Percentiles rank a stretch among this genome's conserved stretches.
Evolutionary conservation across 2,113 vertebrate species (phyloP).

Genomic region (Passer domesticus): DNA sequence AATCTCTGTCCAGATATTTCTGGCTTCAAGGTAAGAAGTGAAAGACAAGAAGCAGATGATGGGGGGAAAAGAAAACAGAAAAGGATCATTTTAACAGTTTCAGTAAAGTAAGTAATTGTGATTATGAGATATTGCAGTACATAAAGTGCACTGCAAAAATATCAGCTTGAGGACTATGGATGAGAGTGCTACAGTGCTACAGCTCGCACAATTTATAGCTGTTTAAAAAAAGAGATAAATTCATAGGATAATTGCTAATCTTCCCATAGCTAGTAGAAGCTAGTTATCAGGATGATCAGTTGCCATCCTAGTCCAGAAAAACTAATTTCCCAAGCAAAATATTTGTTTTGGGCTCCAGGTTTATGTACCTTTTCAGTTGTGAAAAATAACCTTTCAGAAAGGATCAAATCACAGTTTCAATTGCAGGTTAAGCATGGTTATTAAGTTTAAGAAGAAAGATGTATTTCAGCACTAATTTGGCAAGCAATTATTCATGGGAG

Average conservation of each 20-base stretch:
- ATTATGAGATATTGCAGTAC: neutral
- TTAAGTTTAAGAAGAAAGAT: neutral
- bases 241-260: neutral
- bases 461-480: neutral
- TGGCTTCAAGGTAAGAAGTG: neutral
- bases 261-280: neutral
- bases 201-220: neutral
- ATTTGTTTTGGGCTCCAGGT: neutral
- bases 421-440: neutral
- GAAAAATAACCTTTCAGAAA: conserved; percentile 7
- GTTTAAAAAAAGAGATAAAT: neutral
- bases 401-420: neutral
- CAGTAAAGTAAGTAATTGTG: neutral
- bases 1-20: neutral
- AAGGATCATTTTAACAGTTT: neutral
- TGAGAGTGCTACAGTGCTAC: neutral
- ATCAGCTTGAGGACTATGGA: neutral
- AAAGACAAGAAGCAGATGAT: neutral
- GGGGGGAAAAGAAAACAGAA: neutral
- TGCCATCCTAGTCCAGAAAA: neutral
- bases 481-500: neutral
- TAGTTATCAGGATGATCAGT: neutral
- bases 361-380: neutral
- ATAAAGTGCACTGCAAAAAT: neutral
- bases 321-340: neutral